Evolutionary conservation across 2,888 invertebrate species (phyloP), one percentile per base, ranked within the genome.

Genomic region (Hypena proboscidalis): DNA sequence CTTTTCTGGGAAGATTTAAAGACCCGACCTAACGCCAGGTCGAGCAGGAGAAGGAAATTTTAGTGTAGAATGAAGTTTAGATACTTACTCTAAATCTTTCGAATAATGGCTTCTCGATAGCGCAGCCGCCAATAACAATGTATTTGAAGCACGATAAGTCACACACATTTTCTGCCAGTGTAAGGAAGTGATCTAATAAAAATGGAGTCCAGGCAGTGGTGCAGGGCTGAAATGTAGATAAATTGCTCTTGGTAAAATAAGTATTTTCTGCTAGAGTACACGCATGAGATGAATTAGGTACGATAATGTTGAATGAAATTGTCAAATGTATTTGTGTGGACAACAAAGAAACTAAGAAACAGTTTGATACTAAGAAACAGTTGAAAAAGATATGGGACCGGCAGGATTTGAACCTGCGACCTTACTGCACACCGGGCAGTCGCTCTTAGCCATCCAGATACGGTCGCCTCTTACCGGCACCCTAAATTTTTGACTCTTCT

Each of bases 71-170:
- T 10, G 21, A 30, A 36, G 15, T 22, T 22, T 15, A 14, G 21
- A 60, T 61, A 76, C 79, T 77, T 65, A 80, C 81, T 62, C 46
- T 73, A 58, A 83, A 71, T 67, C 60, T 67, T 42, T 79, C 74
- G 32, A 71, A 50, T 57, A 82, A 58, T 50, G 68, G 54, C 40
- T 75, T 80, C 14, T 78, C 76, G 32, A 80, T 68, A 32, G 72
- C 64, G 55, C 76, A 70, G 41, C 82, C 80, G 13, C 77, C 76
- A 49, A 83, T 77, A 46, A 65, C 58, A 50, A 83, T 77, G 59
- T 69, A 65, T 67, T 69, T 76, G 67, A 84, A 82, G 46, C 68
- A 77, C 32, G 79, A 74, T 59, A 84, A 66, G 69, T 83, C 80
- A 65, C 80, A 80, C 49, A 69, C 63, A 46, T 74, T 72, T 62